Conservation (phyloP, 1,140 invertebrate genomes). For the Conus betulinus region DNA sequence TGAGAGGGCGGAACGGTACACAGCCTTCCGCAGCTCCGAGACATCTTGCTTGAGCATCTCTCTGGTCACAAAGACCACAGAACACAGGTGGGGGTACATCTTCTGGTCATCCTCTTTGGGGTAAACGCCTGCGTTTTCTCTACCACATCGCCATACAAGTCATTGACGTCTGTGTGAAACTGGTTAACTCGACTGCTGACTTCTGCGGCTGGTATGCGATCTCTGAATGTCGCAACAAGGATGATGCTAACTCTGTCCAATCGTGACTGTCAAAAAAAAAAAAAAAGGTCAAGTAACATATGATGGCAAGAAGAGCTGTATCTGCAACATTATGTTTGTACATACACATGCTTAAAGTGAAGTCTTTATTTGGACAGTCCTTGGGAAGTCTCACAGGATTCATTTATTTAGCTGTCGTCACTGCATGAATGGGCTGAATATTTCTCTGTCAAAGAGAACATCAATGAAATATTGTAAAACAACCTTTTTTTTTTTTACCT, state of each 20-base stretch:
- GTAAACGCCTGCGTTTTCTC: background rate
- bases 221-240: conserved; percentile 66
- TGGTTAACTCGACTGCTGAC: background rate
- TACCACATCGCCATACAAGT: background rate
- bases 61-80: conserved; percentile 16
- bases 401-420: too few relatives aligned
- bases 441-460: too few relatives aligned
- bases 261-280: conserved; percentile 55
- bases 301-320: background rate
- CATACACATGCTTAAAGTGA: too few relatives aligned
- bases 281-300: background rate
- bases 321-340: too few relatives aligned
- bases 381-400: too few relatives aligned
- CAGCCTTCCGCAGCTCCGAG: background rate
- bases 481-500: too few relatives aligned
- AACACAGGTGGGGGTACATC: conserved; percentile 21
- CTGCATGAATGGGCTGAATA: too few relatives aligned
- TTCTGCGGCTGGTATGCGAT: conserved; percentile 41
- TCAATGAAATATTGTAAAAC: too few relatives aligned
- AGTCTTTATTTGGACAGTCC: too few relatives aligned
- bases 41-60: background rate
- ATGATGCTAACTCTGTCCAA: conserved; percentile 59
- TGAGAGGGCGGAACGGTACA: background rate
- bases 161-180: conserved; percentile 15
- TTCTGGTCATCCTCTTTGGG: conserved; percentile 27